Evolutionary conservation across 2,888 invertebrate genomes (phyloP).

Genomic region (Mechanitis mazaeus): DNA sequence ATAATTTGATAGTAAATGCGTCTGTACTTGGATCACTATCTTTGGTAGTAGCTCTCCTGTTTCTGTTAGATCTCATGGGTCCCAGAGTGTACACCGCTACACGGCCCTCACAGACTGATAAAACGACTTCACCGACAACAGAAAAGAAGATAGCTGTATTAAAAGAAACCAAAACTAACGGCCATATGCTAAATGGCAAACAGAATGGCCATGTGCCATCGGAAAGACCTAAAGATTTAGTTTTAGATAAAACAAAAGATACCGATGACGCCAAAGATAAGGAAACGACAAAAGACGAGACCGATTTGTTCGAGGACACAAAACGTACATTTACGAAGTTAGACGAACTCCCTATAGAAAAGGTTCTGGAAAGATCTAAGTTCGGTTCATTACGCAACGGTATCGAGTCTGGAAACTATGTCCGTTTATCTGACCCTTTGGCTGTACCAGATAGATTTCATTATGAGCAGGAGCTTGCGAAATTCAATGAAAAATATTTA

Average conservation of each 20-base stretch:
- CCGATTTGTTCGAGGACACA: constrained; percentile 45
- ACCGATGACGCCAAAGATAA: constrained; percentile 33
- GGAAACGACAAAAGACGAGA: constrained; percentile 44
- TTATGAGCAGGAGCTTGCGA: constrained; percentile 65
- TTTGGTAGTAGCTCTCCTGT: constrained; percentile 80
- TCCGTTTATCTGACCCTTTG: constrained; percentile 60
- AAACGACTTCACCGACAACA: constrained; percentile 43
- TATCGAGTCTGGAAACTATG: constrained; percentile 60
- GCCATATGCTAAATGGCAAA: constrained; percentile 39
- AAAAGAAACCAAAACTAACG: constrained; percentile 41
- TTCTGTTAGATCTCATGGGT: constrained; percentile 81
- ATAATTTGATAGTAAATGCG: constrained; percentile 81
- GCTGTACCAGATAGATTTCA: constrained; percentile 57
- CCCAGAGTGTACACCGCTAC: constrained; percentile 68
- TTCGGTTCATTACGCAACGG: constrained; percentile 67
- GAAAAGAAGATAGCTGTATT: constrained; percentile 58
- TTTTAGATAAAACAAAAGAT: constrained; percentile 46
- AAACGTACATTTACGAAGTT: constrained; percentile 50
- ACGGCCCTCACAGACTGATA: constrained; percentile 62
- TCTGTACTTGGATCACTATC: constrained; percentile 82
- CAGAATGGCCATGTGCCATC: constrained; percentile 42
- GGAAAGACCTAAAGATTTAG: constrained; percentile 60
- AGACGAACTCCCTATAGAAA: constrained; percentile 43
- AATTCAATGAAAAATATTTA: constrained; percentile 67
- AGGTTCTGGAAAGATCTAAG: constrained; percentile 61